Base-by-base conservation (phyloP, 2,113 vertebrate species). In the Herpailurus yagouaroundi region DNA sequence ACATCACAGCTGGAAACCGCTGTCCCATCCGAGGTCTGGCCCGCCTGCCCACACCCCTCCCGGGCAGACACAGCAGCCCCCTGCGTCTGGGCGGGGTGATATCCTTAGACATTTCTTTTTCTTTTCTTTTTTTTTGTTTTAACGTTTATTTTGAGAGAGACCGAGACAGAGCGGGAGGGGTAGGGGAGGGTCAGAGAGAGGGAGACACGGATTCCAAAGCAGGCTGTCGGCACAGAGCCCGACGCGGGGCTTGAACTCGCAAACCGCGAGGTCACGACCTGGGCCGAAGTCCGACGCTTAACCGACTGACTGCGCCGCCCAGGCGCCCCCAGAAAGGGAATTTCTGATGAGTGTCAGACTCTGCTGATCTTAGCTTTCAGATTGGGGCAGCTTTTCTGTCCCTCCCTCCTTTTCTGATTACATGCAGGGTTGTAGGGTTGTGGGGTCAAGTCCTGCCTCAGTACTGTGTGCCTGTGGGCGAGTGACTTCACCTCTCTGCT, bases 261-360 rank as follows among this genome's bases (percentile, higher is more conserved):
- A 18, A 57, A 19, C 55, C 2, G 55, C 6, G 5, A 57, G 55
- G 7, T 57, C 55, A 57, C 6, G 55, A 19, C 55, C 55, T 19
- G 55, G 19, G 52, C 52, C 14, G 0, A 18, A 5, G 15, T 16
- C 1, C 1, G 52, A 55, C 0, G 16, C 52, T 55, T 16, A 55
- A 55, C 52, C 16, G 4, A 55, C 52, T 5, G 52, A 55, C 52
- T 55, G 52, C 4, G 55, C 6, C 55, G 16, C 55, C 18, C 55
- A 57, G 55, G 55, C 55, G 18, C 55, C 55, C 55, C 55, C 9
- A n/a, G 68, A 57, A 21, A 52, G 60, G 60, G 71, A 31, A 33
- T 13, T 16, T 55, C 4, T 25, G 1, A 0, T 33, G 2, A 15
- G 6, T 10, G 4, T 48, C 33, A 9, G 14, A 31, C n/a, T 79